A percentile compares a stretch with the other conserved stretches of the same genome.
Evolutionary conservation across 64 coral and sea anemone species (phyloP).

Genomic region (Astreopora myriophthalma): DNA sequence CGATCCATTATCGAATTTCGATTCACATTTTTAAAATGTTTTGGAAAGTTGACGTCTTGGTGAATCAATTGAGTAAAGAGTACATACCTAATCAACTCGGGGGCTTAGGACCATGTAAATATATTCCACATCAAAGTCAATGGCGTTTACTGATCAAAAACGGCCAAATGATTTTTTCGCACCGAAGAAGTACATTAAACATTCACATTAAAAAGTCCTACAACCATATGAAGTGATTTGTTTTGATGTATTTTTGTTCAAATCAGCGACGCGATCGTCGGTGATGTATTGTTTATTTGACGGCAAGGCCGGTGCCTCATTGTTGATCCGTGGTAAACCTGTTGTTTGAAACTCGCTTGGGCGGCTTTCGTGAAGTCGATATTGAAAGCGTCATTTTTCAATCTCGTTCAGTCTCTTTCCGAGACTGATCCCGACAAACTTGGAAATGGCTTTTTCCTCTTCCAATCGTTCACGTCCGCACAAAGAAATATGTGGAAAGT

Average conservation of each 20-base stretch:
- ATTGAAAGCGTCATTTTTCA: no score
- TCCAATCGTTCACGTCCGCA: no score
- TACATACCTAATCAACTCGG: neutral
- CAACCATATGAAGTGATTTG: neutral
- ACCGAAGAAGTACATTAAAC: neutral
- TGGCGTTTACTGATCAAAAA: neutral
- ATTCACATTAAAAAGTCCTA: neutral
- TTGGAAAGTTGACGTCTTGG: no score
- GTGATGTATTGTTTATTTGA: neutral
- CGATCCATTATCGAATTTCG: no score
- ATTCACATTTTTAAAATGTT: no score
- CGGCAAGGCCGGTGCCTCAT: neutral
- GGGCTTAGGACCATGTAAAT: no score
- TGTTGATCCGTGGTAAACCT: slow-evolving; percentile 25
- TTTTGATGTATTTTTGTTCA: neutral
- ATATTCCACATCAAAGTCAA: neutral
- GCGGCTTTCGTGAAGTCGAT: neutral
- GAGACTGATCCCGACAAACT: no score
- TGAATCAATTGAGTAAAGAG: no score
- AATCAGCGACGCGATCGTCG: neutral
- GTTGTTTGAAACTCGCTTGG: slow-evolving; percentile 6
- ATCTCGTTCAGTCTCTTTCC: no score
- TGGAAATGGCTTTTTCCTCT: no score
- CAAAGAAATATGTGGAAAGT: no score
- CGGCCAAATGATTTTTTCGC: neutral